phyloP scores from a whole-genome alignment of 2,797 vertebrate genomes.

The Schizopygopsis malacanthus region DNA sequence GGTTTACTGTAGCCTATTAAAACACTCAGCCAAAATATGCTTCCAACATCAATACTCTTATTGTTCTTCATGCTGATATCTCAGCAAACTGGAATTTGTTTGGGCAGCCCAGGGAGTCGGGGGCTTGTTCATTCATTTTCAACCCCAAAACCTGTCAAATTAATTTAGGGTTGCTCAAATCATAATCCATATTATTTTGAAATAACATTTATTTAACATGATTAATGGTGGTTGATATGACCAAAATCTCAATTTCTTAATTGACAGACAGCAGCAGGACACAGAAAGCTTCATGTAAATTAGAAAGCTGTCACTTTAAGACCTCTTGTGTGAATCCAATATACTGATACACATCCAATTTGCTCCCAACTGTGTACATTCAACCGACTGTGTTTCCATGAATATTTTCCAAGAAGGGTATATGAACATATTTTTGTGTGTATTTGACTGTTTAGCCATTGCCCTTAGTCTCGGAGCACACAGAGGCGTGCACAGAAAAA shows the following conservation, averaged over 20 bases:
- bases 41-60: not conserved
- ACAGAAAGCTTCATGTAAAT: not conserved
- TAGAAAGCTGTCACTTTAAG: not conserved
- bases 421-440: not conserved
- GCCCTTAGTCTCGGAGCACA: too few relatives aligned
- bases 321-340: too few relatives aligned
- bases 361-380: not conserved
- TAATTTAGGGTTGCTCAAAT: not conserved
- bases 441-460: not conserved
- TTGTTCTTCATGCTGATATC: not conserved
- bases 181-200: not conserved
- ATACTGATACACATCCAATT: too few relatives aligned
- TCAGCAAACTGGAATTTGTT: not conserved
- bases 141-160: not conserved
- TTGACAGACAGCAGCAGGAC: not conserved
- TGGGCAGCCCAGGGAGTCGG: not conserved
- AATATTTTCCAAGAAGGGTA: not conserved
- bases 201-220: too few relatives aligned
- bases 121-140: not conserved
- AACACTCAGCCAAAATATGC: not conserved
- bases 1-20: conserved; percentile 25
- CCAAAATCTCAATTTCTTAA: too few relatives aligned
- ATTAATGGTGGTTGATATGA: too few relatives aligned
- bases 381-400: not conserved
- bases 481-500: not conserved